Evolutionary conservation across 2,888 invertebrate genomes (phyloP), one percentile per base, ranked within the genome.

Genomic region (Ceriagrion tenellum): DNA sequence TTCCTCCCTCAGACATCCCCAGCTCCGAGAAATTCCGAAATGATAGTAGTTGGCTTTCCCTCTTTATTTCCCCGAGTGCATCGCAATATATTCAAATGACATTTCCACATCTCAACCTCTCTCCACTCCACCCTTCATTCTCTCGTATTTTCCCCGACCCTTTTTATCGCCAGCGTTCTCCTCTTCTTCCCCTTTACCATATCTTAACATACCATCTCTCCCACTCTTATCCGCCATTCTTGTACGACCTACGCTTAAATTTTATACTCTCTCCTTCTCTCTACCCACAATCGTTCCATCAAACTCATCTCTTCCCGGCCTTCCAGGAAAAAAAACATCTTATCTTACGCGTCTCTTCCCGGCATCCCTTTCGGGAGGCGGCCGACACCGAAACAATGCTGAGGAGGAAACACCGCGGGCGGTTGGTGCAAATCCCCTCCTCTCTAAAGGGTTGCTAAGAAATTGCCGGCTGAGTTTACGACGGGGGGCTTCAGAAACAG

Each of bases 61-160:
- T 59, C 3, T 81, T 81, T 47, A n/a, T 35, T 81, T 30, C 35
- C 35, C 35, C n/a, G 13, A 30, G 35, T 81, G 81, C 81, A 81
- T 81, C 81, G 35, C 81, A 81, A 81, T 35, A 81, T 35, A 81
- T 81, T 81, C 81, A 81, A 81, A 81, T 35, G 81, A 81, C 81
- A 26, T 81, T 81, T 81, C 81, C 81, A 81, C 81, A 35, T 81
- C 26, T 81, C 35, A 16, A n/a, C 35, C 30, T 18, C 26, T 3
- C 35, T 6, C 35, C 81, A 35, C 13, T 13, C 13, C 81, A 10
- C 35, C 12, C 81, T 81, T 81, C 81, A 81, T n/a, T 35, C 35
- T 35, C 35, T 35, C 81, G 0, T 10, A 16, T 81, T 35, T 35
- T 35, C 35, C 30, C 35, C 35, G 26, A 23, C 69, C 12, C 35